phyloP scores from a whole-genome alignment of 2,113 vertebrate genomes.

The Otolemur garnettii region DNA sequence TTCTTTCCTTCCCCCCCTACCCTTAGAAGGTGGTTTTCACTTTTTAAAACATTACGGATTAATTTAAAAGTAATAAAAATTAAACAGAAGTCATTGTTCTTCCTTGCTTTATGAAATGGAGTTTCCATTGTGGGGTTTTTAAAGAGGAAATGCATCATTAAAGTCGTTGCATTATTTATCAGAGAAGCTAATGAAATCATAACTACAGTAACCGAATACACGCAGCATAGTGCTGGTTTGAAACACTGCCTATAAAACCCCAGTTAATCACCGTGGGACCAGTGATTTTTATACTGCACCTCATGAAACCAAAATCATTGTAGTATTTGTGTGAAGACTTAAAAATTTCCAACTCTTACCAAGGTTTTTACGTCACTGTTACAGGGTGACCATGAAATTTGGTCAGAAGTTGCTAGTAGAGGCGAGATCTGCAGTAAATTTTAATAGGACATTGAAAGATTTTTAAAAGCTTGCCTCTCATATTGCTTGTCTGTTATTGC shows the following conservation, averaged over 20 bases:
- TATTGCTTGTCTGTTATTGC: neutral
- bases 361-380: neutral
- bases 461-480: neutral
- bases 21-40: constrained; percentile 61
- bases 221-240: constrained; percentile 49
- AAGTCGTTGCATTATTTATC: constrained; percentile 87
- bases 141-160: constrained; percentile 81
- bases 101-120: constrained; percentile 65
- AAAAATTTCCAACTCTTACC: neutral
- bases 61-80: constrained; percentile 81
- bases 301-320: neutral
- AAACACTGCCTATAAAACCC: constrained; percentile 72
- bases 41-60: constrained; percentile 62
- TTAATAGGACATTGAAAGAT: neutral
- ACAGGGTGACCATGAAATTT: neutral
- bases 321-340: constrained; percentile 40
- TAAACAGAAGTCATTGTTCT: constrained; percentile 72
- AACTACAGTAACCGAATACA: constrained; percentile 72
- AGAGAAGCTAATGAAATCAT: constrained; percentile 85
- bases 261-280: constrained; percentile 61
- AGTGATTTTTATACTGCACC: constrained; percentile 49
- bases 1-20: neutral
- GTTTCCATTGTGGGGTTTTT: constrained; percentile 74
- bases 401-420: neutral
- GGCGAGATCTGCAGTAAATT: neutral